Conservation (phyloP, 2,888 invertebrate species). For the Thymelicus lineola region DNA sequence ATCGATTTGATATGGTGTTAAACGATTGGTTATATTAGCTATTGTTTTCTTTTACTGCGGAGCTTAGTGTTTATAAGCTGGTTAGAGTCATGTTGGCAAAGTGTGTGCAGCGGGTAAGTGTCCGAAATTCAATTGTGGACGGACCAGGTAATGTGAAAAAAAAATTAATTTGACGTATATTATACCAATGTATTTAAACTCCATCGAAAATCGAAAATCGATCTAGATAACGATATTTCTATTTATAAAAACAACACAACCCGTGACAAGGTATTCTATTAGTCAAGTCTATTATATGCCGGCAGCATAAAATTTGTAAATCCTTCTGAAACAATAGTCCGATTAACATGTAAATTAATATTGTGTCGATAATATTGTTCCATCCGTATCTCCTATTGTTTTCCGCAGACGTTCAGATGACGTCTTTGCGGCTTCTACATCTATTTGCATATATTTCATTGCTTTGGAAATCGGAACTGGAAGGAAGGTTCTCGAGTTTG, state of each 20-base stretch:
- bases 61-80: no score
- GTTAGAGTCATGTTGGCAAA: no score
- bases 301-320: constrained; percentile 9
- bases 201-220: no score
- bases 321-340: constrained; percentile 51
- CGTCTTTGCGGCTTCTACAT: constrained; percentile 9
- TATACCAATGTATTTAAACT: no score
- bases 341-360: constrained; percentile 68
- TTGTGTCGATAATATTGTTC: constrained; percentile 59
- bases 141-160: no score
- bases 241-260: neutral
- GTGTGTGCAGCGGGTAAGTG: no score
- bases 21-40: neutral
- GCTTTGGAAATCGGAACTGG: neutral
- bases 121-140: no score
- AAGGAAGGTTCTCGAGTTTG: neutral
- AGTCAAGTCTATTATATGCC: neutral
- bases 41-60: neutral
- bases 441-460: constrained; percentile 1
- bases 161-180: no score
- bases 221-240: no score
- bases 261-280: neutral
- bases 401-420: constrained; percentile 30
- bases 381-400: constrained; percentile 52
- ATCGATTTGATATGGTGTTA: neutral